These are phyloP conservation scores for Athalia circularis DNA, from an alignment of 2,888 invertebrate species.

Conservation along the genomic window DNA sequence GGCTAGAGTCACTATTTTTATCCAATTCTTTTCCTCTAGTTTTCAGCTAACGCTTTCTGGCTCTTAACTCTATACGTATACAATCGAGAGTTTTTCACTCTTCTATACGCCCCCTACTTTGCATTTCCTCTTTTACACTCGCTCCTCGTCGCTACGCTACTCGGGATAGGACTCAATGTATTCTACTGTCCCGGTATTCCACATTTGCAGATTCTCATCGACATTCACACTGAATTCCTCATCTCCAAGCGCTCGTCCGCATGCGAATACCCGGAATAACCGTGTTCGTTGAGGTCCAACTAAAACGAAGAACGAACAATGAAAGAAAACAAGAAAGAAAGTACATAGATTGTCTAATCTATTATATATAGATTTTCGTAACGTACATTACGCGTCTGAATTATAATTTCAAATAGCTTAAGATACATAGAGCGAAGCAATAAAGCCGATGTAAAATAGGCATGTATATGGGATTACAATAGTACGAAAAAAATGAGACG, in stretches of 20 bases:
- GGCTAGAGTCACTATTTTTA: not conserved
- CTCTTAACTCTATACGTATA: slow-evolving; percentile 26
- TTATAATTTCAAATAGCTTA: not conserved
- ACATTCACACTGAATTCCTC: slow-evolving; percentile 12
- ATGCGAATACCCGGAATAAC: not conserved
- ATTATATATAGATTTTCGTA: no score
- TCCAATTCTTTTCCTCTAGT: not conserved
- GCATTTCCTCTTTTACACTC: slow-evolving; percentile 41
- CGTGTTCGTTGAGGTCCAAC: not conserved
- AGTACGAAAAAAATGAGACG: not conserved
- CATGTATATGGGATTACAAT: not conserved
- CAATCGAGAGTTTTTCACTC: slow-evolving; percentile 42
- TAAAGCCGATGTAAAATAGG: not conserved
- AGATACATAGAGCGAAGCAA: not conserved
- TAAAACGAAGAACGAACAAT: not conserved
- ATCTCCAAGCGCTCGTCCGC: not conserved
- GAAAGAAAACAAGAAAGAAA: not conserved
- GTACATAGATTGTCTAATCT: no score
- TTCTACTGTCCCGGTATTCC: slow-evolving; percentile 31
- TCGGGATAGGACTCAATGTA: slow-evolving; percentile 34
- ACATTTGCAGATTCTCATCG: slow-evolving; percentile 4
- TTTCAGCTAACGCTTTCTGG: slow-evolving; percentile 7
- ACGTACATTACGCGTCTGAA: not conserved
- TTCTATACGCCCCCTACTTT: slow-evolving; percentile 29
- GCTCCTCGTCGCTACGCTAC: not conserved